Evolutionary conservation across 2,113 vertebrate genomes (phyloP).

Genomic region (Ciconia boyciana): DNA sequence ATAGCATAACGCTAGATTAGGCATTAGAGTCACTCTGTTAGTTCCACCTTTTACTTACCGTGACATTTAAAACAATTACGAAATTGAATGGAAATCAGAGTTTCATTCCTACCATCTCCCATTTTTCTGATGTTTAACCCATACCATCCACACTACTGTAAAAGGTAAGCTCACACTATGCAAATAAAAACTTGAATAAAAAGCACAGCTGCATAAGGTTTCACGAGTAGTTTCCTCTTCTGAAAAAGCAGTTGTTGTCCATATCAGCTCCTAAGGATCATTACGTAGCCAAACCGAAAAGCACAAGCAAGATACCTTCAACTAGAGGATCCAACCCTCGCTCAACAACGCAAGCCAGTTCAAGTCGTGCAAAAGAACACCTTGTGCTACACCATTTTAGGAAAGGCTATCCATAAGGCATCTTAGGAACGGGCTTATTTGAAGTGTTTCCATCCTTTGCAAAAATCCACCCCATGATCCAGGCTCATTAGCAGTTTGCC

Average conservation of each 20-base stretch:
- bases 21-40: neutral
- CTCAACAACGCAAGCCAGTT: neutral
- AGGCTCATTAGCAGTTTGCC: neutral
- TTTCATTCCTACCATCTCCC: neutral
- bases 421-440: neutral
- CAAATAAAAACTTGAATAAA: neutral
- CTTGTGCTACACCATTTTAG: neutral
- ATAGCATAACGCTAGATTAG: neutral
- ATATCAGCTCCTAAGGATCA: neutral
- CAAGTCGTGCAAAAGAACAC: neutral
- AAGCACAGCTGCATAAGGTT: neutral
- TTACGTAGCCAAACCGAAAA: neutral
- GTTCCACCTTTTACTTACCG: neutral
- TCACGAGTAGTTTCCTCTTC: neutral
- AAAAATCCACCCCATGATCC: neutral
- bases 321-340: neutral
- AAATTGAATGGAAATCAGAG: neutral
- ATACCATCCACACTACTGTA: neutral
- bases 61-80: neutral
- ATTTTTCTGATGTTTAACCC: neutral
- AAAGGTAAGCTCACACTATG: neutral
- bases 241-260: neutral
- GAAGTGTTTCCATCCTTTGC: neutral
- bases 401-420: neutral
- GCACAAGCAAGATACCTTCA: neutral